Conservation (phyloP, 37 sponge, comb jelly and placozoan genomes). For the Mnemiopsis leidyi region DNA sequence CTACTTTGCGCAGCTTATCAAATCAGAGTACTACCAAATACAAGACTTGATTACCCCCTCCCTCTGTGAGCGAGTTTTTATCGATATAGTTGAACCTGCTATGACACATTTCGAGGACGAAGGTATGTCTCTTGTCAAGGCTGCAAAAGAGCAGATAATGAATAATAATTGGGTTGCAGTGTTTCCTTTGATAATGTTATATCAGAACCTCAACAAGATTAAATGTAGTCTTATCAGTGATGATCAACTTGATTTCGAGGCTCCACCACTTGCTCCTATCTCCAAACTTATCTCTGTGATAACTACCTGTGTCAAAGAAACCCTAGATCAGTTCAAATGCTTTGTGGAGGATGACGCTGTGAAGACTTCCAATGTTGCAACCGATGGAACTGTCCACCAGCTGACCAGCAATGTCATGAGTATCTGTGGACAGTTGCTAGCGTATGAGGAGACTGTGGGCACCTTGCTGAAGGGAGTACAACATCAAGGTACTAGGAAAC, state of each 20-base stretch:
- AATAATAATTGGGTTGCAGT: constrained; percentile 25
- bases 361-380: constrained; percentile 5
- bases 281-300: constrained; percentile 10
- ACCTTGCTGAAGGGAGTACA: constrained; percentile 9
- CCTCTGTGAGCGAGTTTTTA: neutral
- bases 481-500: constrained; percentile 35
- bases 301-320: constrained; percentile 36
- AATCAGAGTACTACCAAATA: constrained; percentile 2
- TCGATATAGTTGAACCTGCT: neutral
- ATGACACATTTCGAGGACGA: constrained; percentile 21
- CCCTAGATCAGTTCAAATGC: constrained; percentile 21
- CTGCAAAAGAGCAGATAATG: neutral
- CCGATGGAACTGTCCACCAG: constrained; percentile 44
- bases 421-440: constrained; percentile 39
- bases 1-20: neutral
- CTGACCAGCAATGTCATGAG: constrained; percentile 39
- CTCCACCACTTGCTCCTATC: neutral
- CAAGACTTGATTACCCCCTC: neutral
- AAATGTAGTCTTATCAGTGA: constrained; percentile 20
- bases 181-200: neutral
- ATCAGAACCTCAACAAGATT: constrained; percentile 9
- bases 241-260: constrained; percentile 11
- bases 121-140: neutral
- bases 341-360: constrained; percentile 39
- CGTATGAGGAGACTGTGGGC: neutral